Percentiles rank a stretch among this genome's conserved stretches.
phyloP scores from a whole-genome alignment of 2,797 vertebrate species.

The Myotis planiceps region DNA sequence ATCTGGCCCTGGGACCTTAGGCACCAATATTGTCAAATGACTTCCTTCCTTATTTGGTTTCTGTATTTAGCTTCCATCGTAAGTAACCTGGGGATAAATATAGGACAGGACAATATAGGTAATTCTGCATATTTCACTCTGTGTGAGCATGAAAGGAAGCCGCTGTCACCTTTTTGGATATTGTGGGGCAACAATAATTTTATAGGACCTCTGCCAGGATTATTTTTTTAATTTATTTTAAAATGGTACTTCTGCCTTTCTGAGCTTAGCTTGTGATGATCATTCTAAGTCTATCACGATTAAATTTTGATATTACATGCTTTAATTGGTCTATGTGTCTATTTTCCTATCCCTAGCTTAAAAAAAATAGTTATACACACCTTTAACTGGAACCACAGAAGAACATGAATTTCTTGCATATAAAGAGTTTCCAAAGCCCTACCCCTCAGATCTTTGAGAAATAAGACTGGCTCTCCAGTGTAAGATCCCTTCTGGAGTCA shows the following conservation, averaged over 20 bases:
- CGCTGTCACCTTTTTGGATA: background rate
- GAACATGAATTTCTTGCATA: background rate
- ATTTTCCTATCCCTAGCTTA: background rate
- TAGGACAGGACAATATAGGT: background rate
- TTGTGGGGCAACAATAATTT: background rate
- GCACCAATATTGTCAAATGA: background rate
- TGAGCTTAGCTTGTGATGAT: background rate
- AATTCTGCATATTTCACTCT: background rate
- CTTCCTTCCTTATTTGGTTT: slow-evolving; percentile 4
- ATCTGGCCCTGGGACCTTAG: background rate
- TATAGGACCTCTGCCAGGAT: background rate
- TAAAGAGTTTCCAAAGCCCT: background rate
- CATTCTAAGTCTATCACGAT: background rate
- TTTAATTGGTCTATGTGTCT: background rate
- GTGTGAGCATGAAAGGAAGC: background rate
- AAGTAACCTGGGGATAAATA: background rate
- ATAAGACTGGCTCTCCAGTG: background rate
- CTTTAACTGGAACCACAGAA: background rate
- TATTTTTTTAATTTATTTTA: background rate
- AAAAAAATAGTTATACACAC: background rate
- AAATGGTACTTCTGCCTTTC: background rate
- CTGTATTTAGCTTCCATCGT: background rate
- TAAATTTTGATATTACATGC: background rate
- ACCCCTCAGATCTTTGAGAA: background rate
- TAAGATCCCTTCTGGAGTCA: background rate